Base-by-base conservation (phyloP, 2,888 invertebrate species). In the Arrhopalites spinosus region DNA sequence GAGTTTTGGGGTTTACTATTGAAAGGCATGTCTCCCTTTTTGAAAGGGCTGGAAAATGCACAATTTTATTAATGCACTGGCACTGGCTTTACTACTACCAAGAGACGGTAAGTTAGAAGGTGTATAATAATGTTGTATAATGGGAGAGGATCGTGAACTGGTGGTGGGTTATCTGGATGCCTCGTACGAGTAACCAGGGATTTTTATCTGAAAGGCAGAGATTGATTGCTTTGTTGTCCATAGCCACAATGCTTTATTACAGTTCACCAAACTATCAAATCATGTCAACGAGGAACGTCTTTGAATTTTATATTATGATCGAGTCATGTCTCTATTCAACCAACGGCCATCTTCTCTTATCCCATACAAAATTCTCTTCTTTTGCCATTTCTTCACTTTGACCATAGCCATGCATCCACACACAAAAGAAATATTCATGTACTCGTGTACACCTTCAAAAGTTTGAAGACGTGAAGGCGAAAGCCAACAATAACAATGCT, bases 201-300 rank as follows among this genome's bases (percentile, higher is more conserved):
- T 69, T n/a, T 36, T 36, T 69, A 69, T 56, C 29, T 69, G 69
- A 69, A 68, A 68, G 70, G 70, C 8, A 36, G 20, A 69, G 70
- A 70, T 70, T 56, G 70, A 70, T 56, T 70, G 56, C 56, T 36
- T 64, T 70, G 53, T 47, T 27, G 29, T n/a, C 1, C 15, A 25
- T 53, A 53, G 3, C 69, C 30, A 70, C 30, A 30, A 53, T 70
- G 25, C 69, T 30, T 70, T 53, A 56, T 53, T 43, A 36, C 70
- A 70, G 70, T 56, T 70, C 70, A 70, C 56, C 20, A 56, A n/a
- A 36, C 8, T 29, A 70, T 70, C 70, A 70, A 27, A 56, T 70
- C 56, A 56, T 70, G 70, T 70, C 70, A 70, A 56, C 56, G 50
- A 36, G 29, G 36, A n/a, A 68, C 50, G 45, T 50, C 15, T 20